Evolutionary conservation across 2,888 invertebrate genomes (phyloP).

Genomic region (Phortica magna): DNA sequence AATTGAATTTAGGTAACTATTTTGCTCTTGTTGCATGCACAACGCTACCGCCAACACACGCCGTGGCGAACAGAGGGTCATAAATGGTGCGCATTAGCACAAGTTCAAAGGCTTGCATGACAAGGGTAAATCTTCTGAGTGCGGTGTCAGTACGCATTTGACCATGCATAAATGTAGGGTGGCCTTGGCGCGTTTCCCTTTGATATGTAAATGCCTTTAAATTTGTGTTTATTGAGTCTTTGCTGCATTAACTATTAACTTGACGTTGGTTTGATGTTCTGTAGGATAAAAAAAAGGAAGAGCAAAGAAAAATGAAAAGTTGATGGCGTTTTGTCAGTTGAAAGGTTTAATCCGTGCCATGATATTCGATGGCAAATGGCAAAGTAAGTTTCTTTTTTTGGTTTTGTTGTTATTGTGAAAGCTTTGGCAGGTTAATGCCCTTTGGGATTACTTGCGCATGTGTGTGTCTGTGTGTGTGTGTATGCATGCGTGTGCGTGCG

Average conservation of each 20-base stretch:
- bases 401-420: not conserved
- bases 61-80: too few relatives aligned
- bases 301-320: not conserved
- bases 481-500: not conserved
- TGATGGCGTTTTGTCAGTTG: conserved; percentile 8
- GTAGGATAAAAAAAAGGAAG: not conserved
- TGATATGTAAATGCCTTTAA: conserved; percentile 14
- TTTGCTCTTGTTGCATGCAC: too few relatives aligned
- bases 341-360: not conserved
- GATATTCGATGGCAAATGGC: not conserved
- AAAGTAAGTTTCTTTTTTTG: not conserved
- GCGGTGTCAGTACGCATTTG: not conserved
- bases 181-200: not conserved
- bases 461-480: too few relatives aligned
- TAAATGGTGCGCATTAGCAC: not conserved
- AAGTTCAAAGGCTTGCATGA: conserved; percentile 55
- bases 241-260: not conserved
- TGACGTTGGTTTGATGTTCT: not conserved
- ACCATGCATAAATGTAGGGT: conserved; percentile 27
- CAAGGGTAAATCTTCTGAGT: conserved; percentile 50
- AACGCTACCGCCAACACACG: too few relatives aligned
- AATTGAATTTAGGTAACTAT: too few relatives aligned
- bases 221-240: not conserved
- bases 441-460: not conserved
- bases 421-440: conserved; percentile 1